These are phyloP conservation scores for Ormyrus labotus DNA, from an alignment of 2,888 invertebrate genomes.

Conservation along the genomic window DNA sequence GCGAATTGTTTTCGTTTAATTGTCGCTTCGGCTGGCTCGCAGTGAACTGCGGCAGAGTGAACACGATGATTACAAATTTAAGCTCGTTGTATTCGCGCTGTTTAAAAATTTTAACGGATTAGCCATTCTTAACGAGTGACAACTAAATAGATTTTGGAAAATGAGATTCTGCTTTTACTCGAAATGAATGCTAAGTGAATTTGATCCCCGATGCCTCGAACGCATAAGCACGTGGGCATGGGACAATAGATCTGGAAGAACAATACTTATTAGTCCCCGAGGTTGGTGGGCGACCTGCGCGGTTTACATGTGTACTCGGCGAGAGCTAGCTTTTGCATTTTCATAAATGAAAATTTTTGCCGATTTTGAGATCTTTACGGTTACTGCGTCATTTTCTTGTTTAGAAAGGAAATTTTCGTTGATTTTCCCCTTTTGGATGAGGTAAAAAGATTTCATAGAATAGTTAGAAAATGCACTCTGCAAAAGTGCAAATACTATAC, in stretches of 20 bases:
- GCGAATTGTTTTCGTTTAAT: too few species aligned
- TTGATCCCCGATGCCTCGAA: constrained; percentile 26
- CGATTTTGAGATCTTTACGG: neutral
- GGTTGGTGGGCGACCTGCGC: constrained; percentile 65
- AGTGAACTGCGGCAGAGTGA: too few species aligned
- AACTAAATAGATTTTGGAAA: constrained; percentile 14
- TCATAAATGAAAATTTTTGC: constrained; percentile 41
- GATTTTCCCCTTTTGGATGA: too few species aligned
- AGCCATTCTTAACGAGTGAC: too few species aligned
- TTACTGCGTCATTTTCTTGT: neutral
- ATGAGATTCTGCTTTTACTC: constrained; percentile 33
- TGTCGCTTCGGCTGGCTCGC: too few species aligned
- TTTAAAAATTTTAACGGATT: neutral
- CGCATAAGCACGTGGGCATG: constrained; percentile 64
- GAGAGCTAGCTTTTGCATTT: constrained; percentile 28
- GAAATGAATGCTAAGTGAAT: constrained; percentile 44
- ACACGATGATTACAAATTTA: too few species aligned
- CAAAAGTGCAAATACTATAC: too few species aligned
- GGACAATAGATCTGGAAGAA: constrained; percentile 68
- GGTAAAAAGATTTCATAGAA: too few species aligned
- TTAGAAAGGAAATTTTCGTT: too few species aligned
- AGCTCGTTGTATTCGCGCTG: neutral
- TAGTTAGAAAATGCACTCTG: too few species aligned
- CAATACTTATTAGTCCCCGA: constrained; percentile 68
- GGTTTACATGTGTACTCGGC: constrained; percentile 41